These are phyloP conservation scores for Metalampra italica DNA, from an alignment of 2,888 invertebrate species.

Conservation along the genomic window DNA sequence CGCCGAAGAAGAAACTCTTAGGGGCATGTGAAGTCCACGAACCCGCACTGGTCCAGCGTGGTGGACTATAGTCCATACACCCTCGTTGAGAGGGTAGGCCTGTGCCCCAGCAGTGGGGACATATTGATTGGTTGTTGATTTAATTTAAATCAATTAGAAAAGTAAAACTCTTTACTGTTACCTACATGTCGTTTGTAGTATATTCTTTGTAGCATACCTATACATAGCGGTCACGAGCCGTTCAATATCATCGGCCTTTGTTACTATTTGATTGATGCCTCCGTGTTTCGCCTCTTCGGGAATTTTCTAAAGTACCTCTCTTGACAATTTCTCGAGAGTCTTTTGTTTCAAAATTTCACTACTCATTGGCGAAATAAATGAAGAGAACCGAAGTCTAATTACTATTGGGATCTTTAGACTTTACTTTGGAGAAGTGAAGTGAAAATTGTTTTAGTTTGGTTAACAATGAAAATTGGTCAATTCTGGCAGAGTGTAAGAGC, in stretches of 20 bases:
- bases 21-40: too few relatives aligned
- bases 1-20: too few relatives aligned
- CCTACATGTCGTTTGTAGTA: too few relatives aligned
- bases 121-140: too few relatives aligned
- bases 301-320: conserved; percentile 21
- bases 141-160: too few relatives aligned
- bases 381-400: conserved; percentile 26
- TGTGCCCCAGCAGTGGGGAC: too few relatives aligned
- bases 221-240: conserved; percentile 15
- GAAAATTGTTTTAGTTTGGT: conserved; percentile 44
- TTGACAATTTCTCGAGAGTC: conserved; percentile 28
- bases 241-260: conserved; percentile 34
- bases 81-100: too few relatives aligned
- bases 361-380: conserved; percentile 28
- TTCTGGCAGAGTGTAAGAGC: conserved; percentile 31
- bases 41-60: too few relatives aligned
- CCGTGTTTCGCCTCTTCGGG: conserved; percentile 34
- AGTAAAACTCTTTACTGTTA: too few relatives aligned
- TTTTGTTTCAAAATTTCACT: conserved; percentile 33
- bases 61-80: too few relatives aligned
- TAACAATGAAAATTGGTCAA: conserved; percentile 44
- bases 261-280: conserved; percentile 48
- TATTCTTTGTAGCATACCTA: too few relatives aligned
- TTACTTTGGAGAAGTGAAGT: conserved; percentile 20
- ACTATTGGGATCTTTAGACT: conserved; percentile 33